Evolutionary conservation across 2,113 vertebrate genomes (phyloP), one percentile per base, ranked within the genome.

Genomic region (Electrona antarctica): DNA sequence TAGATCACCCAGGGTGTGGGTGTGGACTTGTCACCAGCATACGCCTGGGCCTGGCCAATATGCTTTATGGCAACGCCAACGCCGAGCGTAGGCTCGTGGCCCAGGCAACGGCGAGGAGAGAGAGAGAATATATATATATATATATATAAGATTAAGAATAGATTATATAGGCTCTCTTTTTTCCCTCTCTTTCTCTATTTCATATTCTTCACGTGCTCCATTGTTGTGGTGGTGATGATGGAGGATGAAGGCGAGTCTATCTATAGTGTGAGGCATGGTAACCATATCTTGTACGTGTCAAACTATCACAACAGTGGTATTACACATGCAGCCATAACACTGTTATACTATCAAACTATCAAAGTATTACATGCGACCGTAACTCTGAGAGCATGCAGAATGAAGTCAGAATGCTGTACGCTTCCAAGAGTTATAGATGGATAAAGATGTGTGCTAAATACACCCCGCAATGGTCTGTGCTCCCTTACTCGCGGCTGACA

Each of bases 1-100:
- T 90, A 88, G 79, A 91, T 91, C 88, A 87, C 88, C 33, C 58
- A 58, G 60, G 56, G 83, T 77, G 88, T 89, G 85, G 88, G 90
- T 86, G 83, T 80, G 82, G 3, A 83, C 79, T 86, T 86, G 85
- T 88, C 88, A 83, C 84, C 85, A 77, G 77, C 88, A 69, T 67
- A 79, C 75, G 77, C 81, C 74, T 56, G 79, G 73, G 33, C 33
- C 83, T 65, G 83, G 47, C n/a, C 83, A 82, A 77, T 81, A 63
- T 88, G 82, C 76, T 87, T 88, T 88, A 88, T 86, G 82, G 80
- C 81, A 71, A 41, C 74, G 58, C 75, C 69, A 74, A 33, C 57
- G 74, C 67, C 7, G 78, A 76, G 82, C 82, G 74, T 60, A 74
- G 76, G 81, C 84, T 79, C 77, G 82, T 79, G 76, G 85, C 83